Evolutionary conservation across 2,888 invertebrate species (phyloP).

Genomic region (Zygothrica quintamaculata): DNA sequence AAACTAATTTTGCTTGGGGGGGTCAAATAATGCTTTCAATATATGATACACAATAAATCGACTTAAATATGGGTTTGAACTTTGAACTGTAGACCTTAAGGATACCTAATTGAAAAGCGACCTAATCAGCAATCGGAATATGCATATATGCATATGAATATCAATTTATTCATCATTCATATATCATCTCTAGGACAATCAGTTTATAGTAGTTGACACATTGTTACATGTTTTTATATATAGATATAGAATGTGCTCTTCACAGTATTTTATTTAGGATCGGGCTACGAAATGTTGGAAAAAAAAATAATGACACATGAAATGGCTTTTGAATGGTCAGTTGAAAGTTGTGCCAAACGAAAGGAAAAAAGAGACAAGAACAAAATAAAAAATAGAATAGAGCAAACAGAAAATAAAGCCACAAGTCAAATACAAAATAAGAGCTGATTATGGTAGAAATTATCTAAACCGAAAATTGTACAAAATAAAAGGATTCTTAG

Average conservation of each 20-base stretch:
- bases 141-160: too few relatives aligned
- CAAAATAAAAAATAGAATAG: neutral
- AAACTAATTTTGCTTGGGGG: conserved; percentile 47
- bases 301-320: conserved; percentile 82
- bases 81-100: conserved; percentile 1
- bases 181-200: neutral
- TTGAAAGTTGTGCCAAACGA: conserved; percentile 65
- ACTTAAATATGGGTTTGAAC: conserved; percentile 1
- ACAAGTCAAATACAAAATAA: conserved; percentile 38
- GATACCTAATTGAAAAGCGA: neutral
- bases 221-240: conserved; percentile 7
- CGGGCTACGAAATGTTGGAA: conserved; percentile 80
- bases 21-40: conserved; percentile 9
- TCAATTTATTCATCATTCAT: neutral
- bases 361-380: conserved; percentile 13
- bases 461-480: neutral
- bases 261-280: conserved; percentile 80
- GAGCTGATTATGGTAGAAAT: neutral
- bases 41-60: conserved; percentile 1
- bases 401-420: conserved; percentile 6
- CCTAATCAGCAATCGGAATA: neutral
- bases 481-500: too few relatives aligned
- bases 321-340: conserved; percentile 83
- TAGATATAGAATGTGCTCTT: conserved; percentile 67
- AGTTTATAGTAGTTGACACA: conserved; percentile 23